Evolutionary conservation across 2,113 vertebrate genomes (phyloP), one percentile per base, ranked within the genome.

Genomic region (Corynorhinus townsendii): DNA sequence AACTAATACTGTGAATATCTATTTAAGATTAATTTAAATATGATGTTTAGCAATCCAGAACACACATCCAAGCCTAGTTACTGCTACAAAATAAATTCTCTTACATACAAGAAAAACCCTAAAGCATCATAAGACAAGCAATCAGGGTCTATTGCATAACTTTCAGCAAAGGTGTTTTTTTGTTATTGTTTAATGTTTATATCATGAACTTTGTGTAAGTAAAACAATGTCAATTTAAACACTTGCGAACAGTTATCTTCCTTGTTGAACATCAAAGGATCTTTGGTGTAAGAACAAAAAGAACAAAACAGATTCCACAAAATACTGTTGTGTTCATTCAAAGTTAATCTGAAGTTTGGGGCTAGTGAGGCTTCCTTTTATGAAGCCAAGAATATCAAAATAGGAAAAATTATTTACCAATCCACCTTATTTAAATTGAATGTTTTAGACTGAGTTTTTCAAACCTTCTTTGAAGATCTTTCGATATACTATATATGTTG

Each of bases 201-300:
- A 69, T 86, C 68, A 89, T 24, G 28, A 68, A 91, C 30, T n/a
- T 84, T 9, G 7, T 62, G 4, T 86, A 19, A 96, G 40, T 15
- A 69, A 80, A 90, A 71, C 14, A 68, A 54, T 1, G 12, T 35
- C 47, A 28, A 24, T 47, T 77, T 86, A 28, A 77, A 68, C 2
- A 47, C 33, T 28, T 92, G 49, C 24, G 76, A 90, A 81, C 8
- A 68, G 16, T 87, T 92, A 14, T 93, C 28, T 90, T 90, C 40
- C 17, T 82, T 91, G 43, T 90, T 52, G 90, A 94, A 95, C 5
- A 62, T n/a, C 71, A 84, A 40, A 95, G 47, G 9, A 79, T 75
- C 4, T 85, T 87, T 91, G n/a, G 11, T 73, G 24, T 64, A 33
- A 89, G 20, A 71, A 56, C 20, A 81, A 95, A 88, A 33, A 89